phyloP scores from a whole-genome alignment of 2,888 invertebrate species.

The Coelinius sp. region DNA sequence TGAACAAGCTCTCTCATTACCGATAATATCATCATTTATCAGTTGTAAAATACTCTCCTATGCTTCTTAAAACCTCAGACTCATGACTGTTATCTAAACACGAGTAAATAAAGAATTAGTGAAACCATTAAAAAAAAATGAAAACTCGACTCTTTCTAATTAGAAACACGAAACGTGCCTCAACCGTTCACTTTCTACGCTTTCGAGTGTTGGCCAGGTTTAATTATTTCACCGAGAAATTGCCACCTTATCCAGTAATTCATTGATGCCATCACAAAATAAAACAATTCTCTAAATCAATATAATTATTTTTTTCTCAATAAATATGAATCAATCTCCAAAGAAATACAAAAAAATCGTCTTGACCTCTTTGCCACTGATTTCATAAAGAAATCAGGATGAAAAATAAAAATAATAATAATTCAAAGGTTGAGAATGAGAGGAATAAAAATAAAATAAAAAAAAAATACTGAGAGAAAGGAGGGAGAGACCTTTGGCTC shows the following conservation, averaged over 20 bases:
- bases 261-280: background rate
- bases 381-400: too few species aligned
- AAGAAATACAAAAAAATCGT: too few species aligned
- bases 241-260: background rate
- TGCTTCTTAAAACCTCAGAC: too few species aligned
- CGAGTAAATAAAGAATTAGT: slow-evolving; percentile 1
- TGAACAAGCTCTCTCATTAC: too few species aligned
- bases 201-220: slow-evolving; percentile 12
- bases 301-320: too few species aligned
- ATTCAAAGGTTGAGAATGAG: background rate
- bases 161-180: slow-evolving; percentile 4
- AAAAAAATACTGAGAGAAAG: background rate
- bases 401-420: background rate
- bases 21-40: background rate
- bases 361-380: too few species aligned
- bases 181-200: slow-evolving; percentile 34
- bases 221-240: slow-evolving; percentile 3
- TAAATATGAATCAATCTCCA: too few species aligned
- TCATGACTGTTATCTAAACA: background rate
- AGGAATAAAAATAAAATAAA: background rate
- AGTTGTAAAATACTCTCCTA: background rate
- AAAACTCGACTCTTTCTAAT: slow-evolving; percentile 12
- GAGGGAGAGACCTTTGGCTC: slow-evolving; percentile 15
- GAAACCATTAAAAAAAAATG: slow-evolving; percentile 1
- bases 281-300: too few species aligned